phyloP scores from a whole-genome alignment of 2,797 vertebrate genomes.

The Brotogeris chrysoptera region DNA sequence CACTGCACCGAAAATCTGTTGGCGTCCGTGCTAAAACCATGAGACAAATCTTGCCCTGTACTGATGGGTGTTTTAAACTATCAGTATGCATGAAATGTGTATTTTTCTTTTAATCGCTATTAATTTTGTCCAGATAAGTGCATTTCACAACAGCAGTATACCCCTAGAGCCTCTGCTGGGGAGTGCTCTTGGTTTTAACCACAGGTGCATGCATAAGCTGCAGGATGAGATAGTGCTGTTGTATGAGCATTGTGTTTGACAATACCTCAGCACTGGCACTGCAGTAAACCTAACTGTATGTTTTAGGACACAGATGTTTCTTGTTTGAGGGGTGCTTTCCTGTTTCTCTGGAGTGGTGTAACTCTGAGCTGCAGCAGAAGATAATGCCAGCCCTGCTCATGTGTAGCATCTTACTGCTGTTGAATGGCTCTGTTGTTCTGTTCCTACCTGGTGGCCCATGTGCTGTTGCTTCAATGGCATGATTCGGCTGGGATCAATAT shows the following conservation, averaged over 20 bases:
- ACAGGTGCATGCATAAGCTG: fast-evolving
- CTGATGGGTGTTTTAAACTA: background rate
- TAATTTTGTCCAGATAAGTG: background rate
- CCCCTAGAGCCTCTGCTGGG: background rate
- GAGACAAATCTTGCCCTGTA: background rate
- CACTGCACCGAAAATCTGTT: background rate
- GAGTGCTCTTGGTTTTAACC: background rate
- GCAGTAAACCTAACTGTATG: fast-evolving
- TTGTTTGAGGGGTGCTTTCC: background rate
- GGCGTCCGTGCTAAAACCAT: fast-evolving
- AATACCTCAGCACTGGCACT: fast-evolving
- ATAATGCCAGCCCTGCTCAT: fast-evolving
- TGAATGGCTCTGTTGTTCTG: fast-evolving
- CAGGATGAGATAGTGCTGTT: fast-evolving
- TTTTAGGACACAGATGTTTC: fast-evolving
- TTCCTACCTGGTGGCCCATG: background rate
- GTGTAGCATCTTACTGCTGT: fast-evolving
- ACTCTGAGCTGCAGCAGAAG: background rate
- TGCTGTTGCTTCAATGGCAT: fast-evolving
- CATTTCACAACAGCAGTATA: background rate
- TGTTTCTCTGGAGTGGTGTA: fast-evolving
- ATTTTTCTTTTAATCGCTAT: background rate
- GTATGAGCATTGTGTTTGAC: fast-evolving
- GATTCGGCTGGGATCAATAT: fast-evolving
- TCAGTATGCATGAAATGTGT: background rate